phyloP scores from a whole-genome alignment of 2,888 invertebrate species.

The Melinopterus prodromus region DNA sequence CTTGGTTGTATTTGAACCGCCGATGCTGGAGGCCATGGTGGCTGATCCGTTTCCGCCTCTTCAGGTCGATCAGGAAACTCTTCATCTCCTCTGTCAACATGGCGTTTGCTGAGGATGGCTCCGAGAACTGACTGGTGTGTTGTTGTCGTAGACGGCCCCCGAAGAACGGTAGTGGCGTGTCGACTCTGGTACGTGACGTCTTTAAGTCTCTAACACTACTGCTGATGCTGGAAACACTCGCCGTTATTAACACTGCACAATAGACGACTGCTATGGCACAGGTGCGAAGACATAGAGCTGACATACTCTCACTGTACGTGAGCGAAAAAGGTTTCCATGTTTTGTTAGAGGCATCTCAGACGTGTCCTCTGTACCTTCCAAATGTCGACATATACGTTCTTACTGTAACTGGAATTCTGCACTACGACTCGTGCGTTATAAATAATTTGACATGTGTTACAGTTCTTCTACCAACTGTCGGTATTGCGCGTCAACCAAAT shows the following conservation, averaged over 20 bases:
- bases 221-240: conserved; percentile 22
- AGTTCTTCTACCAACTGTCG: background rate
- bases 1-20: background rate
- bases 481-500: background rate
- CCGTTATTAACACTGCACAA: conserved; percentile 33
- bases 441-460: background rate
- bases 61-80: conserved; percentile 21
- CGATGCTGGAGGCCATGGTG: conserved; percentile 16
- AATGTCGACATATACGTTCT: conserved; percentile 12
- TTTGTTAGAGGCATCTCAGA: conserved; percentile 33
- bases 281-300: conserved; percentile 34
- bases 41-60: conserved; percentile 23
- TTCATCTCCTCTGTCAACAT: conserved; percentile 30
- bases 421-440: background rate
- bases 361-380: conserved; percentile 20
- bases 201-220: conserved; percentile 34
- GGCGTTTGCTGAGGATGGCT: background rate
- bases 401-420: background rate
- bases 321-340: conserved; percentile 31
- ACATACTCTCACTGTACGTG: conserved; percentile 38
- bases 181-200: conserved; percentile 14
- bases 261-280: conserved; percentile 33
- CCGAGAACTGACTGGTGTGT: background rate
- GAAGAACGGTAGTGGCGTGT: background rate
- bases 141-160: background rate